Percentiles rank a stretch among this genome's conserved stretches.
These are phyloP conservation scores for Micromys minutus DNA, from an alignment of 2,113 vertebrate species.

Conservation along the genomic window DNA sequence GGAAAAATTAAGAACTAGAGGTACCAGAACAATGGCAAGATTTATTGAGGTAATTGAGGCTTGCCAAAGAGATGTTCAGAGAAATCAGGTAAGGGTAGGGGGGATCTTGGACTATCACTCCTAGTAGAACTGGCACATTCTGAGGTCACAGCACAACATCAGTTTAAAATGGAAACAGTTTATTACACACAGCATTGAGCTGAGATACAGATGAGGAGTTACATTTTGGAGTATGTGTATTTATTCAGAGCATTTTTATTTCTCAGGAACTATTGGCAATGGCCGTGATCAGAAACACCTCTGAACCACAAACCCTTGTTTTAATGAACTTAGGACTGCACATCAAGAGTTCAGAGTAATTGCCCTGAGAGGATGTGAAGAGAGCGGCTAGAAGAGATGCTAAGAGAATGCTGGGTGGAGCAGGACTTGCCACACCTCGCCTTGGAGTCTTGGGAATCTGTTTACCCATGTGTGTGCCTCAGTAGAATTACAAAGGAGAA, in stretches of 20 bases:
- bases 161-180: not conserved
- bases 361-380: not conserved
- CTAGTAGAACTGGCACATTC: not conserved
- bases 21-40: not conserved
- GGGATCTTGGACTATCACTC: too few relatives aligned
- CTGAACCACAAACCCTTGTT: not conserved
- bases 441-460: not conserved
- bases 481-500: not conserved
- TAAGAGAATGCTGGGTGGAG: not conserved
- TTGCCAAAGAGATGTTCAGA: not conserved
- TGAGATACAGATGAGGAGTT: not conserved
- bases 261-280: not conserved
- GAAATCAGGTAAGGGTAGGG: not conserved
- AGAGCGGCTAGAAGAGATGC: rapidly evolving
- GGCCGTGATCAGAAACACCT: not conserved
- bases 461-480: not conserved
- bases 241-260: not conserved
- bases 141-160: not conserved
- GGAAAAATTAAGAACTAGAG: not conserved
- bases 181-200: not conserved
- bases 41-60: not conserved
- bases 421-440: not conserved
- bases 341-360: not conserved
- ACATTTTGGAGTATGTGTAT: not conserved
- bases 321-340: not conserved